phyloP scores from a whole-genome alignment of 2,888 invertebrate species.

The Cephus pulcher region DNA sequence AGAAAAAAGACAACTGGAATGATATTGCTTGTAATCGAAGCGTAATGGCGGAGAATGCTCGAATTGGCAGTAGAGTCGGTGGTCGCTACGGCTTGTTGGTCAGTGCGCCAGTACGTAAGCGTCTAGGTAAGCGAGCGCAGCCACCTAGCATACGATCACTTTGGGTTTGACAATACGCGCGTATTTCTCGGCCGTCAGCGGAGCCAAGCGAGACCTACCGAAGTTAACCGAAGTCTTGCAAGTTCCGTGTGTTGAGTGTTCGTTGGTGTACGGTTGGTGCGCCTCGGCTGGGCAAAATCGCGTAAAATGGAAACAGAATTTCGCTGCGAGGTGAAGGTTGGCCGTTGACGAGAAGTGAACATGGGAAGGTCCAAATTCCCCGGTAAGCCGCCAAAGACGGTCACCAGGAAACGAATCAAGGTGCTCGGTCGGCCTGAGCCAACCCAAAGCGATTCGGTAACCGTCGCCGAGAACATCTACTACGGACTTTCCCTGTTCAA shows the following conservation, averaged over 20 bases:
- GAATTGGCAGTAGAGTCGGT: not conserved
- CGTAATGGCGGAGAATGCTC: constrained; percentile 4
- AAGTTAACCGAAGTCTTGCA: constrained; percentile 16
- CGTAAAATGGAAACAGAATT: constrained; percentile 58
- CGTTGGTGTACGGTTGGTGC: constrained; percentile 50
- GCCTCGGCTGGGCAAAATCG: constrained; percentile 48
- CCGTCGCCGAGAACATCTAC: constrained; percentile 67
- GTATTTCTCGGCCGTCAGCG: constrained; percentile 53
- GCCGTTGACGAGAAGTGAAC: constrained; percentile 72
- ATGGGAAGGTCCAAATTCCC: constrained; percentile 89
- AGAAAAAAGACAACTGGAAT: not conserved
- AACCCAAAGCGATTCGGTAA: constrained; percentile 67
- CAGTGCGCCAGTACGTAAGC: not conserved
- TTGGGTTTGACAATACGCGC: constrained; percentile 39
- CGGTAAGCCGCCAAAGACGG: constrained; percentile 88
- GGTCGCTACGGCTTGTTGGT: not conserved
- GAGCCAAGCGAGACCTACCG: constrained; percentile 9
- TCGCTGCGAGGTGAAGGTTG: constrained; percentile 64
- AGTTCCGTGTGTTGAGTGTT: constrained; percentile 41
- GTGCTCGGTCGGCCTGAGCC: constrained; percentile 75
- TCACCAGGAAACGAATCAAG: constrained; percentile 86
- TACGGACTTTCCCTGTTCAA: constrained; percentile 65
- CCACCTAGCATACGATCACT: constrained; percentile 1
- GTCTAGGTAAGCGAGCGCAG: not conserved
- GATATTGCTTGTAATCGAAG: not conserved